A percentile compares a stretch with the other conserved stretches of the same genome.
phyloP scores from a whole-genome alignment of 2,113 vertebrate genomes.

The rat (Rattus norvegicus) region DNA sequence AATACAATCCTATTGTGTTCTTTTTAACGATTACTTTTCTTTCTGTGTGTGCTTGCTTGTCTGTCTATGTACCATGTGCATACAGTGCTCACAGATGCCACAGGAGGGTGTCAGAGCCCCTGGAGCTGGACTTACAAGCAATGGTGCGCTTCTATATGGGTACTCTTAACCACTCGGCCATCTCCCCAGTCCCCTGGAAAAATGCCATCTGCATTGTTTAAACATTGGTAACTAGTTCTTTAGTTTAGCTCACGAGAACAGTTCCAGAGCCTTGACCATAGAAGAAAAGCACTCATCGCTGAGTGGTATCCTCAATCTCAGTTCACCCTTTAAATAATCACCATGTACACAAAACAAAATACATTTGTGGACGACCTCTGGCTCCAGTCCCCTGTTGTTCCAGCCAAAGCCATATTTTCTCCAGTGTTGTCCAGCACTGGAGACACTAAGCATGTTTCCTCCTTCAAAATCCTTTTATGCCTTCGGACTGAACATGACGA shows the following conservation, averaged over 20 bases:
- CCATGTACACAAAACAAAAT: neutral
- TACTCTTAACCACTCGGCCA: neutral
- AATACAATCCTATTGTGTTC: neutral
- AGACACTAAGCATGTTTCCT: neutral
- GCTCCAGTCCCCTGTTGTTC: neutral
- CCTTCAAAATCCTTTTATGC: neutral
- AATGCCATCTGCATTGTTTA: slow-evolving; percentile 25
- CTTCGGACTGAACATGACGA: neutral
- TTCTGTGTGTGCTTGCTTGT: neutral
- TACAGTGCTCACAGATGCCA: neutral
- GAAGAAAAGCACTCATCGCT: neutral
- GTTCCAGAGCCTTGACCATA: neutral
- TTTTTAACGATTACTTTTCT: neutral
- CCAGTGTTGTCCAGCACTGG: slow-evolving; percentile 14
- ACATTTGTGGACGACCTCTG: neutral
- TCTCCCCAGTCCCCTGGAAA: neutral
- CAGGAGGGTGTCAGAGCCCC: no score
- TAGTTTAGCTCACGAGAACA: neutral
- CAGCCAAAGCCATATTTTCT: neutral
- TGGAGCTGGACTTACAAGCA: neutral
- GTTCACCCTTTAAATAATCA: slow-evolving; percentile 41
- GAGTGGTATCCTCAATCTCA: neutral
- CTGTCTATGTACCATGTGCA: neutral
- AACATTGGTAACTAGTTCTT: slow-evolving; percentile 8
- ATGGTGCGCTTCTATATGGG: neutral